Conservation (phyloP, 2,888 invertebrate species). For the Linyphia triangularis region DNA sequence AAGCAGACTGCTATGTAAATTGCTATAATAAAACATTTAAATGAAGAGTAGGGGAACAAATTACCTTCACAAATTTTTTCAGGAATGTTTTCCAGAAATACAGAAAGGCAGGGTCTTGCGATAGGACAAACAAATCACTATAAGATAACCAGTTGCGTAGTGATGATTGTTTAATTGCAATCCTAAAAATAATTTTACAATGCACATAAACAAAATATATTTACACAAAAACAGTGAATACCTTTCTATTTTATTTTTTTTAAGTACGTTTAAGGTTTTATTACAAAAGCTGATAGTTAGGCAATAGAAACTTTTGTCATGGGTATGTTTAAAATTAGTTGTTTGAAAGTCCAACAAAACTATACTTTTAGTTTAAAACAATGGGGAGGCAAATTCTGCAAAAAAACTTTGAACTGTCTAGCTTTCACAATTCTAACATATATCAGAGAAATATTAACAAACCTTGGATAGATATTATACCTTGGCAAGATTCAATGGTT, state of each 20-base stretch:
- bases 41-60: not conserved
- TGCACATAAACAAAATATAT: not conserved
- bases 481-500: too few species aligned
- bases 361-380: too few species aligned
- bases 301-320: not conserved
- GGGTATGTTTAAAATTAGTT: not conserved
- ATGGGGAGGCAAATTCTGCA: too few species aligned
- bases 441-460: too few species aligned
- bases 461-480: too few species aligned
- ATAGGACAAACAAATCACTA: constrained; percentile 50
- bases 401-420: too few species aligned
- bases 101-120: constrained; percentile 26
- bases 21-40: not conserved
- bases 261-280: too few species aligned
- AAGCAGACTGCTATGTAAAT: not conserved
- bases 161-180: constrained; percentile 65
- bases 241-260: too few species aligned
- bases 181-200: constrained; percentile 21
- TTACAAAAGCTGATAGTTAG: too few species aligned
- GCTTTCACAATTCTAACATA: too few species aligned
- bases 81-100: constrained; percentile 10
- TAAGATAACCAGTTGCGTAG: constrained; percentile 59
- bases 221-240: not conserved
- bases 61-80: constrained; percentile 50
- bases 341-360: too few species aligned